These are phyloP conservation scores for Nematolebias whitei DNA, from an alignment of 2,113 vertebrate genomes.

Conservation along the genomic window DNA sequence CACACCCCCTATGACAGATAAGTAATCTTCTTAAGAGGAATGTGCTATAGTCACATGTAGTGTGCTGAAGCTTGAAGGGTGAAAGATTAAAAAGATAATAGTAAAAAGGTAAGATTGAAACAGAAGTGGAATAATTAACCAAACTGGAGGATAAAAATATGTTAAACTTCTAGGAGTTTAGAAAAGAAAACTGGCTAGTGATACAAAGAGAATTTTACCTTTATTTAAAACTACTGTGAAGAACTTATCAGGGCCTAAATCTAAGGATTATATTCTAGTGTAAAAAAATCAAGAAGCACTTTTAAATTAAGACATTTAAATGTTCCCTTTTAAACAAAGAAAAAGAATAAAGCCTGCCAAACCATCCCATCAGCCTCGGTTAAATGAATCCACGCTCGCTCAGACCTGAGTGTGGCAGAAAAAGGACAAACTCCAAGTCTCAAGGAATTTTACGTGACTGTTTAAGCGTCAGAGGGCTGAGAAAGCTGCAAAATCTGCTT, in stretches of 20 bases:
- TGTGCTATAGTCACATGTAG: slow-evolving; percentile 20
- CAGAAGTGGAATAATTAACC: not conserved
- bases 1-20: slow-evolving; percentile 13
- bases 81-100: not conserved
- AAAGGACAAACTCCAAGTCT: too few species aligned
- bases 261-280: not conserved
- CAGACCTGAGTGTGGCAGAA: too few species aligned
- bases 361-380: too few species aligned
- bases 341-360: too few species aligned
- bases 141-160: not conserved
- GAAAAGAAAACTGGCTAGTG: not conserved
- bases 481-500: too few species aligned
- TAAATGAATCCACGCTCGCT: too few species aligned
- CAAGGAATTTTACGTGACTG: too few species aligned
- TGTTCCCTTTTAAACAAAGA: too few species aligned
- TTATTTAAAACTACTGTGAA: not conserved
- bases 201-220: not conserved
- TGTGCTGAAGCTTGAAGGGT: not conserved
- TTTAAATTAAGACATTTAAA: too few species aligned
- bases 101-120: slow-evolving; percentile 4
- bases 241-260: not conserved
- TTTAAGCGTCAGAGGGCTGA: too few species aligned
- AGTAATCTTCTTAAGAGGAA: slow-evolving; percentile 51
- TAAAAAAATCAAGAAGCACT: too few species aligned
- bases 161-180: not conserved